A percentile compares a stretch with the other conserved stretches of the same genome.
These are phyloP conservation scores for Carassius carassius DNA, from an alignment of 2,113 vertebrate species.

Conservation along the genomic window DNA sequence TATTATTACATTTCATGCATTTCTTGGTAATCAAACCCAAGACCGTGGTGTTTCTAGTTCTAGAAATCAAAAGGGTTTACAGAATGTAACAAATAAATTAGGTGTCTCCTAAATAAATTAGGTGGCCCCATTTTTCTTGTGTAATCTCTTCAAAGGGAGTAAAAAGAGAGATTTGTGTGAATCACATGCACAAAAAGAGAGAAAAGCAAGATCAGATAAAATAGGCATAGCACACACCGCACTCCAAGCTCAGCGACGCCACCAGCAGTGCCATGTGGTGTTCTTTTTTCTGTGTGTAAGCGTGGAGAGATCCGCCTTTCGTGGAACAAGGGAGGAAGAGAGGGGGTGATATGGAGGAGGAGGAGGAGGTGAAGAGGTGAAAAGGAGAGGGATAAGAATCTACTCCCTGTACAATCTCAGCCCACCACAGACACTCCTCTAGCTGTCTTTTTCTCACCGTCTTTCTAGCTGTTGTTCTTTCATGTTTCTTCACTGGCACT, in stretches of 20 bases:
- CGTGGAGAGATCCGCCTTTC: slow-evolving; percentile 79
- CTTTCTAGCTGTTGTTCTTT: slow-evolving; percentile 41
- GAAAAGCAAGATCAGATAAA: slow-evolving; percentile 22
- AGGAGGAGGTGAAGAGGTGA: slow-evolving; percentile 60
- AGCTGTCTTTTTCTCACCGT: slow-evolving; percentile 47
- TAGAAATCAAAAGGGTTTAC: neutral
- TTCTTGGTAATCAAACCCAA: neutral
- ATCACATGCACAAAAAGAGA: slow-evolving; percentile 27
- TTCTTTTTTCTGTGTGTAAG: slow-evolving; percentile 62
- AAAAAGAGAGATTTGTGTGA: slow-evolving; percentile 34
- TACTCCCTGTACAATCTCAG: slow-evolving; percentile 74
- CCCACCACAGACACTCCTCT: slow-evolving; percentile 70
- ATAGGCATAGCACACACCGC: slow-evolving; percentile 63
- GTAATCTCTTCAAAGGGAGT: neutral
- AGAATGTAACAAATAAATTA: neutral
- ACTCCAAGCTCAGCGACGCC: slow-evolving; percentile 56
- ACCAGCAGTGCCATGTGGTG: slow-evolving; percentile 60
- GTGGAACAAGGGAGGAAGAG: slow-evolving; percentile 79
- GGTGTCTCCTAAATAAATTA: no score
- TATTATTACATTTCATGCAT: neutral
- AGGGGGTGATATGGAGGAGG: slow-evolving; percentile 64
- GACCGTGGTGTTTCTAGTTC: neutral
- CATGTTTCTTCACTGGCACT: slow-evolving; percentile 33
- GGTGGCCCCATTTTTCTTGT: neutral
- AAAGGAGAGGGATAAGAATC: slow-evolving; percentile 70